A percentile compares a stretch with the other conserved stretches of the same genome.
These are phyloP conservation scores for Laothoe populi DNA, from an alignment of 2,888 invertebrate genomes.

Conservation along the genomic window DNA sequence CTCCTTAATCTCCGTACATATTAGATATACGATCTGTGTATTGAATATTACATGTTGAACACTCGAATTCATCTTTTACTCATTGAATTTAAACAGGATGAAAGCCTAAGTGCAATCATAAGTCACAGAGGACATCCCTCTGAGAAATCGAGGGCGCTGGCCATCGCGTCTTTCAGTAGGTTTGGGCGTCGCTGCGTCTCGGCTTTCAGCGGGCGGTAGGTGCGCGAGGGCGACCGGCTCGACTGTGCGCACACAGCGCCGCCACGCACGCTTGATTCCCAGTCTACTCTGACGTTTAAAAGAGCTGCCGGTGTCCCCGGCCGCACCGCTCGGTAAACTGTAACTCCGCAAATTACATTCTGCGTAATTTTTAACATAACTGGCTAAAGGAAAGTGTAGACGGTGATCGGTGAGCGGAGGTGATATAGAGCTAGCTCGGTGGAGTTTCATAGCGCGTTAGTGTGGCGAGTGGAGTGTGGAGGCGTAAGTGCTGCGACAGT, in stretches of 20 bases:
- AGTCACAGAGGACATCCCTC: constrained; percentile 34
- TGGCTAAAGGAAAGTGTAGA: constrained; percentile 46
- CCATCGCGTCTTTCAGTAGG: constrained; percentile 70
- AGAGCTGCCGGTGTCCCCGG: constrained; percentile 74
- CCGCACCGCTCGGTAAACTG: constrained; percentile 59
- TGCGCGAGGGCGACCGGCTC: constrained; percentile 71
- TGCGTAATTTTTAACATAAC: constrained; percentile 65
- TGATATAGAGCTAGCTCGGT: neutral
- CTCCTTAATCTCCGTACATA: constrained; percentile 75
- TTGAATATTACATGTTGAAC: constrained; percentile 5
- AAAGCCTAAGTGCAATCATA: constrained; percentile 9
- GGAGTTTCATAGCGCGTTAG: constrained; percentile 40
- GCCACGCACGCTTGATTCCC: constrained; percentile 79
- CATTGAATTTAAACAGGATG: constrained; percentile 37
- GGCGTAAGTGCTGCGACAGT: constrained; percentile 35
- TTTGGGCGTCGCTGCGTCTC: constrained; percentile 84
- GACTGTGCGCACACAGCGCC: constrained; percentile 73
- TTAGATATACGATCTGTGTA: constrained; percentile 52
- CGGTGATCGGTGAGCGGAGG: constrained; percentile 13
- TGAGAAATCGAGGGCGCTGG: constrained; percentile 67
- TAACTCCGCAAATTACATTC: constrained; percentile 61
- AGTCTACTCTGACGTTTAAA: constrained; percentile 81
- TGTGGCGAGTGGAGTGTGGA: constrained; percentile 42
- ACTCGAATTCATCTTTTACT: constrained; percentile 23
- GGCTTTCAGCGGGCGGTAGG: constrained; percentile 72